Conservation (phyloP, 2,113 vertebrate species). For the Dipodomys spectabilis region DNA sequence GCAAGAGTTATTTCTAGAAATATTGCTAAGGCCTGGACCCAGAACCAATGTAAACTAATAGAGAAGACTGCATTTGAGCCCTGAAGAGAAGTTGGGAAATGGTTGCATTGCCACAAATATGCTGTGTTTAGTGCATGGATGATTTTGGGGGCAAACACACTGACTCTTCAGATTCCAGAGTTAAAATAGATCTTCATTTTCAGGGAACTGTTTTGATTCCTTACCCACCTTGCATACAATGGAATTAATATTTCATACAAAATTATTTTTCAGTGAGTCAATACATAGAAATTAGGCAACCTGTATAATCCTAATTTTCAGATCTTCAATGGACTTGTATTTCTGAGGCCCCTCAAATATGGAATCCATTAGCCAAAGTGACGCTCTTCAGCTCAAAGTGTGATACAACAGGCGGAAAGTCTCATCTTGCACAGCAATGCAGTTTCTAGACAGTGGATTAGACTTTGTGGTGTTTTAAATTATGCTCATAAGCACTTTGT, state of each 20-base stretch:
- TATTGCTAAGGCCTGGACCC: background rate
- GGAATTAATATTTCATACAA: conserved; percentile 33
- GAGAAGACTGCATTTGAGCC: background rate
- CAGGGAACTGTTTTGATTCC: background rate
- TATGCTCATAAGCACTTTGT: background rate
- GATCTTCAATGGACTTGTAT: background rate
- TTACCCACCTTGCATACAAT: conserved; percentile 3
- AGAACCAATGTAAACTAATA: background rate
- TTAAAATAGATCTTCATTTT: background rate
- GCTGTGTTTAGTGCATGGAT: background rate
- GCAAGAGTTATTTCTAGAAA: conserved; percentile 39
- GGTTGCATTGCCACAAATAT: background rate
- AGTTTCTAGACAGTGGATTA: background rate
- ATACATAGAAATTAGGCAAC: conserved; percentile 3
- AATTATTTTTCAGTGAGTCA: conserved; percentile 31
- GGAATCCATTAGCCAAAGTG: background rate
- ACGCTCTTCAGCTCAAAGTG: conserved; percentile 2
- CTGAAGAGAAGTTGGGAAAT: background rate
- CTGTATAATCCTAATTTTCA: background rate
- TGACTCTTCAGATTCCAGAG: background rate
- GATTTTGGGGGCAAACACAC: background rate
- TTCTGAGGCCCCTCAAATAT: background rate
- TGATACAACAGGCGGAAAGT: background rate
- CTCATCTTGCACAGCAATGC: background rate
- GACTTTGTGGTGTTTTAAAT: background rate